Percentiles rank a stretch among this genome's conserved stretches.
Conservation (phyloP, 2,113 vertebrate species). For the Eublepharis macularius region DNA sequence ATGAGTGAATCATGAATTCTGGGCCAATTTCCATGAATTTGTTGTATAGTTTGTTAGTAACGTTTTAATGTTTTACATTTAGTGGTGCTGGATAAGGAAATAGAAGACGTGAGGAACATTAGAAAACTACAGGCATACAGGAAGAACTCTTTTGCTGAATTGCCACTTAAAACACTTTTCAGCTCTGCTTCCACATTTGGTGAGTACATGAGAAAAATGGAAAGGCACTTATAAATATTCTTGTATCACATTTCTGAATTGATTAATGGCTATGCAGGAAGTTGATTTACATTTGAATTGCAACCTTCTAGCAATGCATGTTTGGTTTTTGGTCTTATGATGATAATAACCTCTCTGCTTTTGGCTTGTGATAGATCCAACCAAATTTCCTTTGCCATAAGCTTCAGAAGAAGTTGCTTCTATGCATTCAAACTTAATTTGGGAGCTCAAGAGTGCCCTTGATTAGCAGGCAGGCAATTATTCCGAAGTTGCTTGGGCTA, state of each 20-base stretch:
- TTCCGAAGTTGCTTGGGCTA: conserved; percentile 4
- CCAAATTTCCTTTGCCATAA: not conserved
- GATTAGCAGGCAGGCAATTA: not conserved
- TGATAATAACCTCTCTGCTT: not conserved
- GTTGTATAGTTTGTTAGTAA: not conserved
- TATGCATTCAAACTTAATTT: not conserved
- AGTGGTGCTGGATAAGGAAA: not conserved
- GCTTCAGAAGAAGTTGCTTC: not conserved
- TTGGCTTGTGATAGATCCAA: not conserved
- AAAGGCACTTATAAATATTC: too few relatives aligned
- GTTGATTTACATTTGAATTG: too few relatives aligned
- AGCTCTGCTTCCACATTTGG: not conserved
- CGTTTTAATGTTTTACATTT: not conserved
- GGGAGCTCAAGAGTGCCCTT: not conserved
- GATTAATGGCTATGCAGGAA: too few relatives aligned
- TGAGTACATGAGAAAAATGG: not conserved
- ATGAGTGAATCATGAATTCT: not conserved
- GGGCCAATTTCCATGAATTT: not conserved
- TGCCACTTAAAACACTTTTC: not conserved
- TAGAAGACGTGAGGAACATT: not conserved
- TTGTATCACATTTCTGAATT: too few relatives aligned
- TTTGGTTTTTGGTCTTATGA: not conserved
- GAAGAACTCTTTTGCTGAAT: too few relatives aligned
- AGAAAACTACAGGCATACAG: not conserved
- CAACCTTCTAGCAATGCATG: too few relatives aligned